Conservation (phyloP, 2,113 vertebrate genomes). For the Dromas ardeola region DNA sequence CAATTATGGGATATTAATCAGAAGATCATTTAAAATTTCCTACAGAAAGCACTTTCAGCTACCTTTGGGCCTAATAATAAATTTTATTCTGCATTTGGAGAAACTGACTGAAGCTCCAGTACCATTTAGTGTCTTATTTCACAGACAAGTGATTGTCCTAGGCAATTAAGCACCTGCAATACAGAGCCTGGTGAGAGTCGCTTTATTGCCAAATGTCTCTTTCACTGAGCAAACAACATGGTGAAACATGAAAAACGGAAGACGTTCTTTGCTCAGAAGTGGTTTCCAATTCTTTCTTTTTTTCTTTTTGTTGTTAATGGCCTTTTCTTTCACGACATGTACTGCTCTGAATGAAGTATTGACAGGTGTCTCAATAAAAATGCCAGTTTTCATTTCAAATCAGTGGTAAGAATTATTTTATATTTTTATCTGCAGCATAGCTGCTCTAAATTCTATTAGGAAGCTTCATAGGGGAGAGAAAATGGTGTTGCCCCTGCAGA, state of each 20-base stretch:
- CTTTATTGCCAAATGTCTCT: background rate
- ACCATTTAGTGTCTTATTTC: background rate
- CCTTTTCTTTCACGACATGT: background rate
- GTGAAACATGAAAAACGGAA: background rate
- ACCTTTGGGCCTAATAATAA: background rate
- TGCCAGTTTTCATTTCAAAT: background rate
- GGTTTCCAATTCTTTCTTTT: background rate
- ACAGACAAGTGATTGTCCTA: background rate
- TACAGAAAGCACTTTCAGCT: background rate
- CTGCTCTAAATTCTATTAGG: background rate
- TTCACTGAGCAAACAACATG: background rate
- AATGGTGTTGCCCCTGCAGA: background rate
- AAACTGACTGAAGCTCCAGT: background rate
- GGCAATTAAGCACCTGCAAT: constrained; percentile 12
- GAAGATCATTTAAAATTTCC: background rate
- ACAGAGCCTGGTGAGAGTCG: background rate
- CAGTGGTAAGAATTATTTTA: background rate
- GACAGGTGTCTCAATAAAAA: background rate
- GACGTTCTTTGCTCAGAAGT: background rate
- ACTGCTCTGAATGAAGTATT: background rate
- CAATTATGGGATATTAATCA: background rate
- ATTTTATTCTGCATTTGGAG: constrained; percentile 3
- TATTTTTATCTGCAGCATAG: background rate
- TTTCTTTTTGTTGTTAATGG: background rate
- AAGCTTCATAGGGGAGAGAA: background rate